Conservation (phyloP, 1,140 invertebrate species). For the Eriosoma lanigerum region DNA sequence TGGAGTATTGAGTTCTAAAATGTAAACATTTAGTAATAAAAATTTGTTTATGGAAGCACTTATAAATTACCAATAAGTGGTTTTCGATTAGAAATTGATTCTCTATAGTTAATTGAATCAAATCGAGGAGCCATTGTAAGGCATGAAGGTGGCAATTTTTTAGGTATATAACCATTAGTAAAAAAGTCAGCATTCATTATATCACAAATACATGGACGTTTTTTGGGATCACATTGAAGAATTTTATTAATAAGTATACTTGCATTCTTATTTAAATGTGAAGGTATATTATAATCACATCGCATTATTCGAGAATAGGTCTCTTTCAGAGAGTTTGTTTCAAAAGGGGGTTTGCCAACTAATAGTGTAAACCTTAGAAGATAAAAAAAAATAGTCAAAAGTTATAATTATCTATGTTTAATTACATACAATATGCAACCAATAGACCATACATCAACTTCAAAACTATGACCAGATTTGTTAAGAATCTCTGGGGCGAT, state of each 20-base stretch:
- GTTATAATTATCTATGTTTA: neutral
- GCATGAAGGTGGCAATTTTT: constrained; percentile 81
- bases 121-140: constrained; percentile 88
- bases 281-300: constrained; percentile 87
- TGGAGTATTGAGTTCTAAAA: constrained; percentile 44
- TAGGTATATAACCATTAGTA: constrained; percentile 76
- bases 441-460: constrained; percentile 96
- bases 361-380: constrained; percentile 78
- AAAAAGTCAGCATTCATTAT: constrained; percentile 77
- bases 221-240: constrained; percentile 79
- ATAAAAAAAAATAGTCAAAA: neutral
- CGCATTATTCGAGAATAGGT: constrained; percentile 90
- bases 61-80: constrained; percentile 61
- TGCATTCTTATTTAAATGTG: constrained; percentile 69
- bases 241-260: constrained; percentile 81
- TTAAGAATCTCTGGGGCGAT: constrained; percentile 95
- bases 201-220: constrained; percentile 77
- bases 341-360: constrained; percentile 94
- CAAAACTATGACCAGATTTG: constrained; percentile 91
- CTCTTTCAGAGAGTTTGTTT: constrained; percentile 83
- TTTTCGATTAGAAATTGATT: constrained; percentile 62
- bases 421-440: constrained; percentile 81
- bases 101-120: constrained; percentile 67
- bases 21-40: too few relatives aligned
- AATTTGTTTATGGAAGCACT: neutral